Evolutionary conservation across 92 coral and sea anemone genomes (phyloP).

Genomic region (Palythoa heliodiscus): DNA sequence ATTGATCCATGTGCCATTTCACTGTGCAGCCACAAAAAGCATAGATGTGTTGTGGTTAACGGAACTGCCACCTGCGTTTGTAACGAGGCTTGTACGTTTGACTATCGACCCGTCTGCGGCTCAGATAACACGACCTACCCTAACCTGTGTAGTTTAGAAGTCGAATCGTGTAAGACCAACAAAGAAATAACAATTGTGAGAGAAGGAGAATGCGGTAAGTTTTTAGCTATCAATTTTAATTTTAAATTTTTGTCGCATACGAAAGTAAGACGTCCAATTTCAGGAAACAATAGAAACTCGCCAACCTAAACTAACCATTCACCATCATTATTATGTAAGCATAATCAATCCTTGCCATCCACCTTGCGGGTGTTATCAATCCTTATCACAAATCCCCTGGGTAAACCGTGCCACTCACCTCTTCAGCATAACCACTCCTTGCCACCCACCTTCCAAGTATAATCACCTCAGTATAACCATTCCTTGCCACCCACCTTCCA

Average conservation of each 20-base stretch:
- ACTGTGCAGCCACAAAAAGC: constrained; percentile 61
- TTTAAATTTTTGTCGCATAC: background rate
- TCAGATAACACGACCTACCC: constrained; percentile 71
- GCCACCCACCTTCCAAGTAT: background rate
- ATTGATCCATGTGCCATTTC: constrained; percentile 66
- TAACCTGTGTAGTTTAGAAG: constrained; percentile 69
- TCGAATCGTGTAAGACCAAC: constrained; percentile 72
- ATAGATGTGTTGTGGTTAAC: constrained; percentile 70
- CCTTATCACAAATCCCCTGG: background rate
- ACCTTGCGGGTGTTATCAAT: background rate
- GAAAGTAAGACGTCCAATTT: background rate
- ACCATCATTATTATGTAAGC: background rate
- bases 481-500: background rate
- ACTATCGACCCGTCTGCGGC: constrained; percentile 77
- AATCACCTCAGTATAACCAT: background rate
- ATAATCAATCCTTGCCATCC: background rate
- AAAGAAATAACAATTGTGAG: constrained; percentile 47
- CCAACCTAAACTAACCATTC: background rate
- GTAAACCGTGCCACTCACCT: background rate
- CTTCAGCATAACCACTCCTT: background rate
- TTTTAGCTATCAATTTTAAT: background rate
- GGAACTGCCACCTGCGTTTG: constrained; percentile 82
- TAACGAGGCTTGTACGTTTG: constrained; percentile 51
- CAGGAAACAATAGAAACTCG: too few relatives aligned
- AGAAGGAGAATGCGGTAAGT: constrained; percentile 37